Percentiles rank a stretch among this genome's conserved stretches.
Evolutionary conservation across 2,113 vertebrate species (phyloP).

Genomic region (Notarius lentiginosus): DNA sequence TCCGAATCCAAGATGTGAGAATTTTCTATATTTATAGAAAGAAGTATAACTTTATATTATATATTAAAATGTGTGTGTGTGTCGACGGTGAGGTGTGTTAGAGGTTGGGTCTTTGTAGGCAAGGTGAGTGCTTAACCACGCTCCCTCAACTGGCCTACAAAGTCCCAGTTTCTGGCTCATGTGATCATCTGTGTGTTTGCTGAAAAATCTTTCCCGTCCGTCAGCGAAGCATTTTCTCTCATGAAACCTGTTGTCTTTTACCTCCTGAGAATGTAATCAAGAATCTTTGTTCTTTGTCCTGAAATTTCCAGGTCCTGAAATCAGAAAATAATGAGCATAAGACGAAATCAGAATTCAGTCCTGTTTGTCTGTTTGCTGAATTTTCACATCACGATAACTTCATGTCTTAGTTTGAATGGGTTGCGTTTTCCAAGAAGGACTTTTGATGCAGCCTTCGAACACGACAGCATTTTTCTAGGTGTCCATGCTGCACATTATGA

Average conservation of each 20-base stretch:
- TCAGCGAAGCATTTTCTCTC: background rate
- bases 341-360: background rate
- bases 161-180: conserved; percentile 85
- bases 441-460: background rate
- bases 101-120: conserved; percentile 88
- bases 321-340: background rate
- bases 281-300: background rate
- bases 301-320: background rate
- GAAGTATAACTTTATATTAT: background rate
- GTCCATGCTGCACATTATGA: background rate
- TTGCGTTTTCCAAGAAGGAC: background rate
- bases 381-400: background rate
- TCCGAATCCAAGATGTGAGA: background rate
- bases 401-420: background rate
- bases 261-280: background rate
- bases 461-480: background rate
- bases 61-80: conserved; percentile 12
- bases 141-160: conserved; percentile 87
- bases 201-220: background rate
- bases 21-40: background rate
- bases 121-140: conserved; percentile 76
- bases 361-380: background rate
- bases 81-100: conserved; percentile 58
- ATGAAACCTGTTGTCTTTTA: background rate
- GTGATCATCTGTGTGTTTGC: conserved; percentile 41